A percentile compares a stretch with the other conserved stretches of the same genome.
Evolutionary conservation across 1,140 invertebrate genomes (phyloP).

Genomic region (Oreohelix idahoensis): DNA sequence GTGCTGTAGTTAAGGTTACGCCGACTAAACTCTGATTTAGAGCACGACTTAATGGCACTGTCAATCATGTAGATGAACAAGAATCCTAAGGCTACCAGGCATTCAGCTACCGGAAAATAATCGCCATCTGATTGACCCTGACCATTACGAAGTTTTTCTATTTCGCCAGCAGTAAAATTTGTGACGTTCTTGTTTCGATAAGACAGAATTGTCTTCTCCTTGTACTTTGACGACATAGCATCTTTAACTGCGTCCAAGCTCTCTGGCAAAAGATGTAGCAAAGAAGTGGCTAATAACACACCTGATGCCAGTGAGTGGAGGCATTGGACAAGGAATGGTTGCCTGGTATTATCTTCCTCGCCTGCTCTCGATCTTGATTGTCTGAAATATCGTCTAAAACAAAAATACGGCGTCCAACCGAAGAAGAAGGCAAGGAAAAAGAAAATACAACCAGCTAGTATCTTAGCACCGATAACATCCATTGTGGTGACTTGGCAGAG

Average conservation of each 20-base stretch:
- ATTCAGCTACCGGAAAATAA: constrained; percentile 13
- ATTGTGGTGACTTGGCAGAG: no score
- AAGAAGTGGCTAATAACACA: constrained; percentile 8
- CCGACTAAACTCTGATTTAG: neutral
- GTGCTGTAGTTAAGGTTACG: no score
- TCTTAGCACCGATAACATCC: constrained; percentile 17
- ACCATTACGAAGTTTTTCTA: neutral
- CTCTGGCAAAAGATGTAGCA: constrained; percentile 18
- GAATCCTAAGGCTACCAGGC: constrained; percentile 14
- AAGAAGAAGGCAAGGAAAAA: constrained; percentile 4
- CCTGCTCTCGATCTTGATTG: no score
- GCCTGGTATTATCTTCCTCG: no score
- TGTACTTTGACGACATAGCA: neutral
- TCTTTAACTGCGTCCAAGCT: neutral
- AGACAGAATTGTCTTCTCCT: neutral
- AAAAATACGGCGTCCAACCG: constrained; percentile 19
- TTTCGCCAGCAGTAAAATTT: neutral
- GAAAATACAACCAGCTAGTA: constrained; percentile 15
- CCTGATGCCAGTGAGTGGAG: constrained; percentile 32
- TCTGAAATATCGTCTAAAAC: neutral
- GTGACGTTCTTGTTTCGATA: neutral
- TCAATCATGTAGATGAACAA: constrained; percentile 12
- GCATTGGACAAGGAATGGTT: neutral
- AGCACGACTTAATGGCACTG: constrained; percentile 3
- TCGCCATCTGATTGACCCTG: neutral